A percentile compares a stretch with the other conserved stretches of the same genome.
phyloP scores from a whole-genome alignment of 2,888 invertebrate species.

The Microctonus brassicae region DNA sequence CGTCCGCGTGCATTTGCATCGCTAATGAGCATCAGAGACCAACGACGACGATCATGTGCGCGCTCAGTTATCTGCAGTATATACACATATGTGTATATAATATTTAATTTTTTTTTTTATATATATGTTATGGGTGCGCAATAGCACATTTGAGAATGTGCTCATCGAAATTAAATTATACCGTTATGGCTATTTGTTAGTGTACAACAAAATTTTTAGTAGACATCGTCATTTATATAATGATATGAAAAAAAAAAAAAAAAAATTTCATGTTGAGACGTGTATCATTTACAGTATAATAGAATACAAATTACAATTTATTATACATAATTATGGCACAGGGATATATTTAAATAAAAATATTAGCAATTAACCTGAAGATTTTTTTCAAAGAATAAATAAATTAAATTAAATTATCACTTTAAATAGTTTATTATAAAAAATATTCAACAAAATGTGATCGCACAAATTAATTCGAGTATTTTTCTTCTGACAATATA shows the following conservation, averaged over 20 bases:
- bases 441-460: neutral
- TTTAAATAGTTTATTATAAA: too few relatives aligned
- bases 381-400: too few relatives aligned
- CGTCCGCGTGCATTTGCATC: conserved; percentile 49
- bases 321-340: neutral
- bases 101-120: neutral
- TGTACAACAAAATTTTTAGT: neutral
- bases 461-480: neutral
- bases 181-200: conserved; percentile 36
- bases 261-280: neutral
- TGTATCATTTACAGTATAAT: neutral
- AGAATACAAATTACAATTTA: neutral
- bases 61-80: neutral
- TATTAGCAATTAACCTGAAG: too few relatives aligned
- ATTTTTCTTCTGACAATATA: neutral
- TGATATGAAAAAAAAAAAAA: neutral
- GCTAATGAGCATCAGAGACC: conserved; percentile 44
- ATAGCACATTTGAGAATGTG: conserved; percentile 34
- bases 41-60: conserved; percentile 35
- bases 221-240: neutral
- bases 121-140: conserved; percentile 28
- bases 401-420: too few relatives aligned
- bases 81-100: too few relatives aligned
- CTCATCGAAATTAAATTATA: conserved; percentile 47
- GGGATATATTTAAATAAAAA: neutral